These are phyloP conservation scores for Lophotriccus pileatus DNA, from an alignment of 2,797 vertebrate genomes.

Conservation along the genomic window DNA sequence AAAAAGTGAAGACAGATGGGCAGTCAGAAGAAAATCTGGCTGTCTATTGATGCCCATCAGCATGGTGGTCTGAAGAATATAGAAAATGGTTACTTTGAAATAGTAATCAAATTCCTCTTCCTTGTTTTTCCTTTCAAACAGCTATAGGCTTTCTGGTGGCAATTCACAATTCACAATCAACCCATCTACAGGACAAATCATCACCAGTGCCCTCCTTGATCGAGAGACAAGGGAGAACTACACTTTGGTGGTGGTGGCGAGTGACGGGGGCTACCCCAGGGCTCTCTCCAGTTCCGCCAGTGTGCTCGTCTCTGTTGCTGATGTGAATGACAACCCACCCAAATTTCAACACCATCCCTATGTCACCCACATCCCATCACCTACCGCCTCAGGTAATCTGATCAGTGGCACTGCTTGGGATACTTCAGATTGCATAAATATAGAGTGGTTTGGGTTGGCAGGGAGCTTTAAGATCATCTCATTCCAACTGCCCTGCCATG, in stretches of 20 bases:
- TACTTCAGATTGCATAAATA: neutral
- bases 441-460: neutral
- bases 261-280: constrained; percentile 84
- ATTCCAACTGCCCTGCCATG: accelerated
- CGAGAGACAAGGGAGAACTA: constrained; percentile 87
- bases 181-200: constrained; percentile 95
- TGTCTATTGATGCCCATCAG: neutral
- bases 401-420: neutral
- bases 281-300: constrained; percentile 90
- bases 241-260: constrained; percentile 90
- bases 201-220: constrained; percentile 92
- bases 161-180: constrained; percentile 96
- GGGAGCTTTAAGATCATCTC: neutral
- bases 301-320: constrained; percentile 85
- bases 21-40: neutral
- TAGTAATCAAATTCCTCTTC: neutral
- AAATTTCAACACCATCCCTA: constrained; percentile 97
- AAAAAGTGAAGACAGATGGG: neutral
- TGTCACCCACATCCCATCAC: constrained; percentile 92
- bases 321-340: constrained; percentile 96
- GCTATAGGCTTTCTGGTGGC: constrained; percentile 91
- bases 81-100: neutral
- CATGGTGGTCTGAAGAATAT: neutral
- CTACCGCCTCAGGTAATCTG: constrained; percentile 83
- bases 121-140: constrained; percentile 57